Base-by-base conservation (phyloP, 2,113 vertebrate genomes). In the Phainopepla nitens region DNA sequence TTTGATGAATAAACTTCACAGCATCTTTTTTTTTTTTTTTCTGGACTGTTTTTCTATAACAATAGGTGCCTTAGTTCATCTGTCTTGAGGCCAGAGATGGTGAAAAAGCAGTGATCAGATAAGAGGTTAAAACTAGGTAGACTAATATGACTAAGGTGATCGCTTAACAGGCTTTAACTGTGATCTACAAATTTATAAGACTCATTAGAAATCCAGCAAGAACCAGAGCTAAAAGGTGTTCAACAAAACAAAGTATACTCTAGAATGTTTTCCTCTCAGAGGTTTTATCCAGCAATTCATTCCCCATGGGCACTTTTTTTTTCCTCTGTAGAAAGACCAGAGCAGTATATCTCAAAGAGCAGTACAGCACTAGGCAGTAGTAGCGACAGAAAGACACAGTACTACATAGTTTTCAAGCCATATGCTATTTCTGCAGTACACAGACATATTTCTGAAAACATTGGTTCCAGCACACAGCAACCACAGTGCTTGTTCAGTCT, bases 31-130 rank as follows among this genome's bases (percentile, higher is more conserved):
- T 42, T 42, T 42, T 42, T 35, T 71, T 66, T 68, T 77, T 0
- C 39, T 81, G 25, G 13, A 17, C 13, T 33, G 1, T 24, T 76
- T 80, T 86, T 54, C 41, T 42, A 0, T 49, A 25, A 31, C 1
- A 8, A 6, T 18, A 69, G 2, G 4, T 41, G 6, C 24, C n/a
- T 39, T 0, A 0, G 4, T 47, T 61, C 54, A 16, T 24, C 15
- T 49, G 8, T 68, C 17, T 73, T 70, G 54, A 86, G 57, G 25
- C 15, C 31, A 29, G 64, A 73, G 50, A 45, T 35, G 7, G 25
- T 49, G 36, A 60, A 80, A 92, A 88, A 95, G 15, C 25, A 21
- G 8, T 27, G 11, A 54, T 66, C 35, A 89, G 49, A 49, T 11
- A 58, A 54, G 53, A 62, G 29, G 28, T 70, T 82, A 70, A 81